phyloP scores from a whole-genome alignment of 2,888 invertebrate genomes.

The Torymus texanus region DNA sequence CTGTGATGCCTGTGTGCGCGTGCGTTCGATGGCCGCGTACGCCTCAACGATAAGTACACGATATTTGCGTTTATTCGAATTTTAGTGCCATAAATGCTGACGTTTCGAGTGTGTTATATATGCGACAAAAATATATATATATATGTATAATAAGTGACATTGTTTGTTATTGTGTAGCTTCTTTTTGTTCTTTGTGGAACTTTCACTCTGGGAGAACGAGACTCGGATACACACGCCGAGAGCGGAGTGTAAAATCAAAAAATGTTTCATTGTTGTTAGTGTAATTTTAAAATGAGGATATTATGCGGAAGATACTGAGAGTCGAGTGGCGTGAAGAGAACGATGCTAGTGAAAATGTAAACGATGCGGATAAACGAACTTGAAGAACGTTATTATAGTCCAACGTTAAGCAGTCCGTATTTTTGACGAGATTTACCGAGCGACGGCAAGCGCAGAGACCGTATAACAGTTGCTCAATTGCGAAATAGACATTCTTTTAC shows the following conservation, averaged over 20 bases:
- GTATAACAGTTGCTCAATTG: not conserved
- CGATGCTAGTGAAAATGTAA: constrained; percentile 13
- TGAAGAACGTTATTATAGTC: not conserved
- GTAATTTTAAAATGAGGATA: constrained; percentile 38
- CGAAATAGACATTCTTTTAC: constrained; percentile 1
- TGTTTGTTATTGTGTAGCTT: constrained; percentile 51
- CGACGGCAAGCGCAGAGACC: constrained; percentile 46
- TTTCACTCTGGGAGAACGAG: constrained; percentile 21
- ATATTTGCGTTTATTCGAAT: constrained; percentile 43
- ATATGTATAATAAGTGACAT: constrained; percentile 34
- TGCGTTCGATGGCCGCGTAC: constrained; percentile 7
- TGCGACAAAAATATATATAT: not conserved
- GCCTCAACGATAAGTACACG: constrained; percentile 22
- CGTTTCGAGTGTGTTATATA: constrained; percentile 47
- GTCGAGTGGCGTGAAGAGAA: constrained; percentile 10
- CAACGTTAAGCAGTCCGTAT: not conserved
- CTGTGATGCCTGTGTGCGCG: constrained; percentile 54
- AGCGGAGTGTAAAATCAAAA: constrained; percentile 17
- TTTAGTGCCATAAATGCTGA: constrained; percentile 55
- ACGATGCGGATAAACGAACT: not conserved
- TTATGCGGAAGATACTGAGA: not conserved
- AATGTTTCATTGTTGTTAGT: constrained; percentile 54
- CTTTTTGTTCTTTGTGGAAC: constrained; percentile 4
- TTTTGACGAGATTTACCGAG: constrained; percentile 18
- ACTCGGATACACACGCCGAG: not conserved